phyloP scores from a whole-genome alignment of 2,888 invertebrate species.

The Willowsia nigromaculata region DNA sequence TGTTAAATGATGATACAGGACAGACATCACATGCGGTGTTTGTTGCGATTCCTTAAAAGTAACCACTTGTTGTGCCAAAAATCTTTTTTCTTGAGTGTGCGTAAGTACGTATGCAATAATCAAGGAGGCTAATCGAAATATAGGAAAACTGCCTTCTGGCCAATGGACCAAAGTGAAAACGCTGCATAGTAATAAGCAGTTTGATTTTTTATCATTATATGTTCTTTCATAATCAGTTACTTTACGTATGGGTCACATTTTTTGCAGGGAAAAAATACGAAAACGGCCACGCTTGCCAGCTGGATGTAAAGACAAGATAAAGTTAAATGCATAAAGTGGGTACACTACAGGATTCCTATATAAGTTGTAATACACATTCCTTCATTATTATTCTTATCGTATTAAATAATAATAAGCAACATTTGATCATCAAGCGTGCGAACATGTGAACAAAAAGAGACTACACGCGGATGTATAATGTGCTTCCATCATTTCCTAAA shows the following conservation, averaged over 20 bases:
- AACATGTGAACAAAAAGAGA: slow-evolving; percentile 27
- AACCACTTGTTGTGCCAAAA: slow-evolving; percentile 43
- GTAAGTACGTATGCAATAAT: background rate
- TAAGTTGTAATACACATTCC: background rate
- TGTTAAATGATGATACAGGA: slow-evolving; percentile 12
- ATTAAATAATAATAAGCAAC: slow-evolving; percentile 26
- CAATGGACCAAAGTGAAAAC: slow-evolving; percentile 38
- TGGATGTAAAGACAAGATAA: slow-evolving; percentile 35
- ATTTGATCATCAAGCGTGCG: slow-evolving; percentile 59
- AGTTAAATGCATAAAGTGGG: background rate
- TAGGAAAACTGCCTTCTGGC: slow-evolving; percentile 16
- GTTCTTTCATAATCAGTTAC: slow-evolving; percentile 38
- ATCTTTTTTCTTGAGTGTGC: background rate
- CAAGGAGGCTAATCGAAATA: background rate
- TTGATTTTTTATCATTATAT: background rate
- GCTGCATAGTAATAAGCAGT: slow-evolving; percentile 29
- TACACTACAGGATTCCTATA: background rate
- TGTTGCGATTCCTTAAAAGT: background rate
- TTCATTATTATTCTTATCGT: background rate
- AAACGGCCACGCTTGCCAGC: slow-evolving; percentile 48
- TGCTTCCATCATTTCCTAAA: background rate
- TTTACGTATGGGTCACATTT: background rate
- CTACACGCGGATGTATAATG: background rate
- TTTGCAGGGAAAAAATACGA: background rate
- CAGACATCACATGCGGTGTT: background rate